A percentile compares a stretch with the other conserved stretches of the same genome.
These are phyloP conservation scores for Pyrgus malvae DNA, from an alignment of 2,888 invertebrate species.

Conservation along the genomic window DNA sequence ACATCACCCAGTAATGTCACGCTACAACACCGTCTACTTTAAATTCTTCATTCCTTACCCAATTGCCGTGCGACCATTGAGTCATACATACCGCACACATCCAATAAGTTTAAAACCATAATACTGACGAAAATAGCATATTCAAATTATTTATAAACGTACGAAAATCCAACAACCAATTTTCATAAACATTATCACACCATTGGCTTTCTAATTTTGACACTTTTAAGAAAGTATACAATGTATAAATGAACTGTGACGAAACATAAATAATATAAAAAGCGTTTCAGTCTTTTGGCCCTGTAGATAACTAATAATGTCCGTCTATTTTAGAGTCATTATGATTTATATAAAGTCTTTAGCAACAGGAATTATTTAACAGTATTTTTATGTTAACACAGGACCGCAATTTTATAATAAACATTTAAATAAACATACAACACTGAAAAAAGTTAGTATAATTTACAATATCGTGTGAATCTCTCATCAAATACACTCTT, in stretches of 20 bases:
- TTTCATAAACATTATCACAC: conserved; percentile 3
- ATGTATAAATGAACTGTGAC: conserved; percentile 8
- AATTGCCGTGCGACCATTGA: background rate
- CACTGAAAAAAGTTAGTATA: too few relatives aligned
- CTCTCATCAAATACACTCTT: too few relatives aligned
- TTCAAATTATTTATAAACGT: conserved; percentile 11
- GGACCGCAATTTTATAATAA: too few relatives aligned
- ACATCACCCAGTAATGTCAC: background rate
- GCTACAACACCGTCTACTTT: conserved; percentile 14
- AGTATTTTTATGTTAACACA: background rate
- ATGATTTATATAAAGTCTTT: background rate
- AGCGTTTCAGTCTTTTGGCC: conserved; percentile 18
- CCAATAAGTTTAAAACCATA: conserved; percentile 5
- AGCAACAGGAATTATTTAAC: background rate
- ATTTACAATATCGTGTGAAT: too few relatives aligned
- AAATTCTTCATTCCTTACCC: conserved; percentile 13
- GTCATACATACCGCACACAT: background rate
- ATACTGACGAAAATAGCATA: conserved; percentile 10
- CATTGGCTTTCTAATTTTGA: conserved; percentile 3
- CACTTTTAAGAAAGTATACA: background rate
- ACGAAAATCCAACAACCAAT: conserved; percentile 3
- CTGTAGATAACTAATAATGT: conserved; percentile 2
- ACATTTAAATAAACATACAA: too few relatives aligned
- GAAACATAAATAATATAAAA: conserved; percentile 3
- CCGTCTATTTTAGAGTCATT: background rate